Evolutionary conservation across 30 jellyfish, hydroid and myxozoan species (phyloP).

Genomic region (Cassiopea xamachana): DNA sequence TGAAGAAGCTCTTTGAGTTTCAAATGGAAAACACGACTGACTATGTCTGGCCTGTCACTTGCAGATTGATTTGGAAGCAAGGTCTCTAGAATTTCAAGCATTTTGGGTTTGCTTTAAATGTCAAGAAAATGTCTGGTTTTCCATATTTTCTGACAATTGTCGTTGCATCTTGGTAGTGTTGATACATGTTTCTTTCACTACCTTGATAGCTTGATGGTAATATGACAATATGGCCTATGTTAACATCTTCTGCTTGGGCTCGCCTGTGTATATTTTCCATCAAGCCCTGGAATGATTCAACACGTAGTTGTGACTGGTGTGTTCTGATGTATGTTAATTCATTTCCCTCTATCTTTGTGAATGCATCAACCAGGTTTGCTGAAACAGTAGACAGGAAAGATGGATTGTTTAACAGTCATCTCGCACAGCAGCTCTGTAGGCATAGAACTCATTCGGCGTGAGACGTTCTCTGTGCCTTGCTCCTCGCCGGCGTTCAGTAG

Average conservation of each 20-base stretch:
- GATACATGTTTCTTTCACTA: conserved; percentile 60
- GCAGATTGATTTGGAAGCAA: conserved; percentile 49
- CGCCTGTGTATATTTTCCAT: conserved; percentile 29
- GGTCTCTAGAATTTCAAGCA: conserved; percentile 63
- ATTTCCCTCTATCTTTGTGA: too few relatives aligned
- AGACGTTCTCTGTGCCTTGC: not conserved
- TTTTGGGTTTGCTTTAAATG: conserved; percentile 66
- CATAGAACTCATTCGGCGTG: conserved; percentile 51
- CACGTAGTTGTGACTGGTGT: conserved; percentile 71
- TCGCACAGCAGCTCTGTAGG: conserved; percentile 56
- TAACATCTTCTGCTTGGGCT: conserved; percentile 16
- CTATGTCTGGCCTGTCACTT: conserved; percentile 2
- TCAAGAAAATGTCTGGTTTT: too few relatives aligned
- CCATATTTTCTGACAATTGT: conserved; percentile 3
- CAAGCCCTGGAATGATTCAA: not conserved
- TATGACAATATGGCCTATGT: conserved; percentile 3
- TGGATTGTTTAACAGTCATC: not conserved
- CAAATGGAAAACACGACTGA: conserved; percentile 53
- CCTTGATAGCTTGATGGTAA: conserved; percentile 68
- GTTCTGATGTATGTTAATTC: not conserved
- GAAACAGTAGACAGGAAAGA: too few relatives aligned
- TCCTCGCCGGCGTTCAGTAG: not conserved
- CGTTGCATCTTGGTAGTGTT: conserved; percentile 39
- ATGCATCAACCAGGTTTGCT: too few relatives aligned
- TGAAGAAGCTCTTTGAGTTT: not conserved